These are phyloP conservation scores for Drosophila burlai DNA, from an alignment of 1,140 invertebrate species.

Conservation along the genomic window DNA sequence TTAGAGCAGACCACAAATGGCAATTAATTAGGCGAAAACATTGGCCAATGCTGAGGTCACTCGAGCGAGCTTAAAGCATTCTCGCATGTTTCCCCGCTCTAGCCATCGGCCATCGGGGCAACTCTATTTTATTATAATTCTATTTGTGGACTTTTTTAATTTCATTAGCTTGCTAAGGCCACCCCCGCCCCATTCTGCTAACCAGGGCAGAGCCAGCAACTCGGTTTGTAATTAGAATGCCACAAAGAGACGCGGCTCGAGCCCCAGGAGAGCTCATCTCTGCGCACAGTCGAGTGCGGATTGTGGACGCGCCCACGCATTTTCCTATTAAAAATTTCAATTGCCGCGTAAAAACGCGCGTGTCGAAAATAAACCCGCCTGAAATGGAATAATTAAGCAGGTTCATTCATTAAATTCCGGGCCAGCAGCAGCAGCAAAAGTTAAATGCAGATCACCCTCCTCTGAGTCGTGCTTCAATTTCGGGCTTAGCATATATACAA, in stretches of 20 bases:
- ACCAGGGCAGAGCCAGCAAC: constrained; percentile 3
- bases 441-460: constrained; percentile 61
- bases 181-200: background rate
- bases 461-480: constrained; percentile 22
- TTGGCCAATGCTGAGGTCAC: constrained; percentile 49
- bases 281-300: constrained; percentile 57
- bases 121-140: constrained; percentile 81
- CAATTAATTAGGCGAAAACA: constrained; percentile 68
- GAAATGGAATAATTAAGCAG: constrained; percentile 81
- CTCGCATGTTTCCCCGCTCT: constrained; percentile 1
- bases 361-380: constrained; percentile 79
- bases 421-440: constrained; percentile 40
- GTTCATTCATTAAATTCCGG: constrained; percentile 75
- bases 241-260: constrained; percentile 61
- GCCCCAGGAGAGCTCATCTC: constrained; percentile 53
- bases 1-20: constrained; percentile 59
- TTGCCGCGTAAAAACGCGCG: constrained; percentile 80
- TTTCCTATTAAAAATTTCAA: constrained; percentile 83
- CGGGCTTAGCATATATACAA: constrained; percentile 18
- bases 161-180: constrained; percentile 60
- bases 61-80: constrained; percentile 5
- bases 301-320: constrained; percentile 80
- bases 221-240: constrained; percentile 76
- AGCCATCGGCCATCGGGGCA: constrained; percentile 3
- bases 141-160: constrained; percentile 79